phyloP scores from a whole-genome alignment of 2,113 vertebrate genomes.

The Lontra canadensis region DNA sequence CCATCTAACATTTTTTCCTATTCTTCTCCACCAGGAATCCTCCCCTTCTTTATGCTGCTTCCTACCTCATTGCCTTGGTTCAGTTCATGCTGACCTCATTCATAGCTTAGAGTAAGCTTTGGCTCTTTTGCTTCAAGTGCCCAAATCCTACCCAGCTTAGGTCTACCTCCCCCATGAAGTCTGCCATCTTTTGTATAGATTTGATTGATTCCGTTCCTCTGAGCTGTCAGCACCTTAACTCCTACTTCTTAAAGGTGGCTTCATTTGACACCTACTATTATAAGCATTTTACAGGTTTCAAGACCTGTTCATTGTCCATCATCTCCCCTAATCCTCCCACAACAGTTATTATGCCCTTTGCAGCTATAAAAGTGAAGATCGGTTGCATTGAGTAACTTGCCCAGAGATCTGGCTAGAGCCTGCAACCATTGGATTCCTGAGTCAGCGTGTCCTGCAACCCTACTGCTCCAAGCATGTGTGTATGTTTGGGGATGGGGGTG shows the following conservation, averaged over 20 bases:
- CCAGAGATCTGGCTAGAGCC: not conserved
- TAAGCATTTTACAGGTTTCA: not conserved
- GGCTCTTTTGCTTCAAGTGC: not conserved
- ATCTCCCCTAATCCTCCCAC: not conserved
- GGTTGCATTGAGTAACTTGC: not conserved
- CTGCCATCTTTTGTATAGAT: not conserved
- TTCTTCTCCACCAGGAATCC: not conserved
- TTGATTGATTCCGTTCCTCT: constrained; percentile 21
- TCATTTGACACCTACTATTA: not conserved
- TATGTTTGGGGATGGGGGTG: not conserved
- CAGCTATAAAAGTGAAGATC: not conserved
- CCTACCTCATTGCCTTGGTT: not conserved
- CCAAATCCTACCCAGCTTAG: not conserved
- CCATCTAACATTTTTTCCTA: not conserved
- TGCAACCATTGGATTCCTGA: not conserved
- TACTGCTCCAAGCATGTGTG: not conserved
- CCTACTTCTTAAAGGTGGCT: not conserved
- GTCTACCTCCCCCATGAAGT: not conserved
- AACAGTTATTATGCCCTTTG: not conserved
- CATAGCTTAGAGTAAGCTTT: not conserved
- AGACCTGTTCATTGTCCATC: not conserved
- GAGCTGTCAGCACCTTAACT: not conserved
- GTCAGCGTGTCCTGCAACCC: not conserved
- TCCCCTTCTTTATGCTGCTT: not conserved
- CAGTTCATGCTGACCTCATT: not conserved